These are phyloP conservation scores for Dolichallabes microphthalmus DNA, from an alignment of 2,113 vertebrate species.

Conservation along the genomic window DNA sequence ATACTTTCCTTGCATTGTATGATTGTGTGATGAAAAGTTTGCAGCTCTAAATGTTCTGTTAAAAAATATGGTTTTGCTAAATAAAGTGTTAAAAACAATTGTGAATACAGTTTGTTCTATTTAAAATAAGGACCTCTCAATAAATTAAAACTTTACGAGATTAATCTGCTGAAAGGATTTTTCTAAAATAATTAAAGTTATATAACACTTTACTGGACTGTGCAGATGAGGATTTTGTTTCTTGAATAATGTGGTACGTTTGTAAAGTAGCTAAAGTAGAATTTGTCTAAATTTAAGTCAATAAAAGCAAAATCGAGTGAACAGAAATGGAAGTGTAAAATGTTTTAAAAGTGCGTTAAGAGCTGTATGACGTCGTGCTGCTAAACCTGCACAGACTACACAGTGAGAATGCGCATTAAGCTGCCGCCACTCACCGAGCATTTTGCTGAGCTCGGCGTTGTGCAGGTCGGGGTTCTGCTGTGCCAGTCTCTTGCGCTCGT, in stretches of 20 bases:
- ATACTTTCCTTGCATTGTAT: not conserved
- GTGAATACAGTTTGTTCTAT: not conserved
- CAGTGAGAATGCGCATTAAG: not conserved
- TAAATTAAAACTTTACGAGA: slow-evolving; percentile 31
- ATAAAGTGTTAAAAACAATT: not conserved
- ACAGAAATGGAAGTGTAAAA: not conserved
- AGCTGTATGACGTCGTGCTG: not conserved
- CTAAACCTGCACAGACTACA: not conserved
- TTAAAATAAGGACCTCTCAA: not conserved
- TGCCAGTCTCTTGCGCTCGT: slow-evolving; percentile 79
- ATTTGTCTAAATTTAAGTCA: not conserved
- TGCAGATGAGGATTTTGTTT: not conserved
- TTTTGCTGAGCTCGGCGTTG: slow-evolving; percentile 83
- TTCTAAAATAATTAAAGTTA: slow-evolving; percentile 23
- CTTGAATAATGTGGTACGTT: not conserved
- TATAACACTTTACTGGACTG: not conserved
- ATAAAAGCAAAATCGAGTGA: not conserved
- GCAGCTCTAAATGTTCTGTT: not conserved
- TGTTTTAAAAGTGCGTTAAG: not conserved
- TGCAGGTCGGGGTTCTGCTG: slow-evolving; percentile 78
- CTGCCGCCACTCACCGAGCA: slow-evolving; percentile 71
- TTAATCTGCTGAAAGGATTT: slow-evolving; percentile 31
- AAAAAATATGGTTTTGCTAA: not conserved
- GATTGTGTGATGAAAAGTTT: not conserved
- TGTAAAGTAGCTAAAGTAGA: not conserved